These are phyloP conservation scores for Apocrypta bakeri DNA, from an alignment of 1,140 invertebrate species.

Conservation along the genomic window DNA sequence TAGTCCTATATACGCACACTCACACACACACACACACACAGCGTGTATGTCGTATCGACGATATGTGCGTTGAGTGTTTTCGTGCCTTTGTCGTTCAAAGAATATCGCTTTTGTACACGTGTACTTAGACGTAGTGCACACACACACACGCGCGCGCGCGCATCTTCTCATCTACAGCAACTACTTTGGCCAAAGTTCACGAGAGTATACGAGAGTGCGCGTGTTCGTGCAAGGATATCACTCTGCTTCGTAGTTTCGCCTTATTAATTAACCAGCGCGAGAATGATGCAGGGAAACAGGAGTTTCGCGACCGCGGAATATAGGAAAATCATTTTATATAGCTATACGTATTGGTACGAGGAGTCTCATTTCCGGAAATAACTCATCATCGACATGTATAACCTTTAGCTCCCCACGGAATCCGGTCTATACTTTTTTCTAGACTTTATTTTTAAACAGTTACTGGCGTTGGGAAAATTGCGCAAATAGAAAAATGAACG, in stretches of 20 bases:
- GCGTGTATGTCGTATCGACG: no score
- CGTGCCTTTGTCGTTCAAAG: neutral
- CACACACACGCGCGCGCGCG: no score
- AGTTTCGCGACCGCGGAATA: conserved; percentile 3
- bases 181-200: neutral
- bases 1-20: neutral
- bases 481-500: neutral
- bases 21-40: no score
- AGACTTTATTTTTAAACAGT: no score
- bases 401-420: neutral
- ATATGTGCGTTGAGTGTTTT: neutral
- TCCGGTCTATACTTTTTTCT: conserved; percentile 28
- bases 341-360: conserved; percentile 31
- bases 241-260: conserved; percentile 53
- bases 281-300: conserved; percentile 43
- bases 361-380: conserved; percentile 55
- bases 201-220: neutral
- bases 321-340: conserved; percentile 15
- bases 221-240: neutral
- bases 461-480: neutral
- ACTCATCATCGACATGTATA: conserved; percentile 40
- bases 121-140: no score
- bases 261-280: conserved; percentile 58
- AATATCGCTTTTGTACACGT: no score
- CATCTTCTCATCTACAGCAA: no score